Evolutionary conservation across 2,113 vertebrate genomes (phyloP).

Genomic region (Cyphomyrus plagiostoma): DNA sequence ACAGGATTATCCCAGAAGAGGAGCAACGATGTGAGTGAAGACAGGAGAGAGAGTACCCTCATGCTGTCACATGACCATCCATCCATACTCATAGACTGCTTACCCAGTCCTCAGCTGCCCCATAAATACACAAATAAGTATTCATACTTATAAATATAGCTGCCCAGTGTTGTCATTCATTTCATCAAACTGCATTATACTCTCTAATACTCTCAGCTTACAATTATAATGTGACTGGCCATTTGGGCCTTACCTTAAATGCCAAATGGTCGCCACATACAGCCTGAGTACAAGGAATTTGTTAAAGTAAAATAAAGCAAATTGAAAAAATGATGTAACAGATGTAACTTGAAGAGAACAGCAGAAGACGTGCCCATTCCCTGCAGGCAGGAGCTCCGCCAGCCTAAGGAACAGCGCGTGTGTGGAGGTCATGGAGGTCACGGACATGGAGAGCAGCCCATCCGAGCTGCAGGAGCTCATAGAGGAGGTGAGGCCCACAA

Average conservation of each 20-base stretch:
- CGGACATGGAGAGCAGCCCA: conserved; percentile 70
- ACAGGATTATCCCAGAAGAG: conserved; percentile 73
- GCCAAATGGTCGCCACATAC: not conserved
- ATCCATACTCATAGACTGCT: not conserved
- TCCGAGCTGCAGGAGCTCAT: conserved; percentile 73
- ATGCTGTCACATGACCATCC: not conserved
- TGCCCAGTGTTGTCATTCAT: not conserved
- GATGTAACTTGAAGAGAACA: not conserved
- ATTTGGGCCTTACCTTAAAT: not conserved
- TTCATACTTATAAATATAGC: not conserved
- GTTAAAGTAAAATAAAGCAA: not conserved
- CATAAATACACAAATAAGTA: not conserved
- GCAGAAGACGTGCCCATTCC: not conserved
- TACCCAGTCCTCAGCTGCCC: not conserved
- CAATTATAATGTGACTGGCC: not conserved
- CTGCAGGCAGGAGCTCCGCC: conserved; percentile 62
- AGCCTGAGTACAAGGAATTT: not conserved
- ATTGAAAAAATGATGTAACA: not conserved
- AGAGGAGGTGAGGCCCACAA: conserved; percentile 67
- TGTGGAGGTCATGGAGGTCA: conserved; percentile 40
- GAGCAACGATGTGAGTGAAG: conserved; percentile 38
- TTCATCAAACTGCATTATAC: not conserved
- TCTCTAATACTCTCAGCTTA: not conserved
- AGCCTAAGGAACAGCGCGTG: conserved; percentile 37
- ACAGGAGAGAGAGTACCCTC: not conserved